Conservation (phyloP, 2,113 vertebrate genomes). For the Triplophysa rosa region DNA sequence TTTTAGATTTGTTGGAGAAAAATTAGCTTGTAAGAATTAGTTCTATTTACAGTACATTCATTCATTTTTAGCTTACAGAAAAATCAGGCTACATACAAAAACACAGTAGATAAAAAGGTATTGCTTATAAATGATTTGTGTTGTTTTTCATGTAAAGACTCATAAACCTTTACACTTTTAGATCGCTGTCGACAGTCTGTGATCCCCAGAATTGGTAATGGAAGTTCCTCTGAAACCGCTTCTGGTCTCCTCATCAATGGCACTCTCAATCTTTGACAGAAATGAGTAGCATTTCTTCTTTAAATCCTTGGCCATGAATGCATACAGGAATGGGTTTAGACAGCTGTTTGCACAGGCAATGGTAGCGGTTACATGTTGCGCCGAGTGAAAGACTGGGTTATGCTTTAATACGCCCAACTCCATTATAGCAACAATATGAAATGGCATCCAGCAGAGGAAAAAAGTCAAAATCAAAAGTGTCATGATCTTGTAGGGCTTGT, state of each 20-base stretch:
- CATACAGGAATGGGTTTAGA: conserved; percentile 90
- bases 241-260: conserved; percentile 70
- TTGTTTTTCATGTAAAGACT: too few relatives aligned
- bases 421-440: conserved; percentile 77
- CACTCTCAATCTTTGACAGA: conserved; percentile 75
- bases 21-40: too few relatives aligned
- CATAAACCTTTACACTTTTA: conserved; percentile 44
- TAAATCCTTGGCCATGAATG: conserved; percentile 95
- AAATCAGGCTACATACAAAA: too few relatives aligned
- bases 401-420: conserved; percentile 62
- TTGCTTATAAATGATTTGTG: too few relatives aligned
- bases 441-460: conserved; percentile 85
- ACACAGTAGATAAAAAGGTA: too few relatives aligned
- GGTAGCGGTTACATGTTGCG: conserved; percentile 42
- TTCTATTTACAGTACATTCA: too few relatives aligned
- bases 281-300: conserved; percentile 71
- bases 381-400: accelerated
- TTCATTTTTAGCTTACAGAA: too few relatives aligned
- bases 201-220: conserved; percentile 67
- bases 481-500: conserved; percentile 83
- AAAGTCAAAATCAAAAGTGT: conserved; percentile 77
- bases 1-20: too few relatives aligned
- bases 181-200: conserved; percentile 66
- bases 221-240: conserved; percentile 67
- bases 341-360: conserved; percentile 79